Evolutionary conservation across 2,888 invertebrate species (phyloP), one percentile per base, ranked within the genome.

Genomic region (Blastobasis adustella): DNA sequence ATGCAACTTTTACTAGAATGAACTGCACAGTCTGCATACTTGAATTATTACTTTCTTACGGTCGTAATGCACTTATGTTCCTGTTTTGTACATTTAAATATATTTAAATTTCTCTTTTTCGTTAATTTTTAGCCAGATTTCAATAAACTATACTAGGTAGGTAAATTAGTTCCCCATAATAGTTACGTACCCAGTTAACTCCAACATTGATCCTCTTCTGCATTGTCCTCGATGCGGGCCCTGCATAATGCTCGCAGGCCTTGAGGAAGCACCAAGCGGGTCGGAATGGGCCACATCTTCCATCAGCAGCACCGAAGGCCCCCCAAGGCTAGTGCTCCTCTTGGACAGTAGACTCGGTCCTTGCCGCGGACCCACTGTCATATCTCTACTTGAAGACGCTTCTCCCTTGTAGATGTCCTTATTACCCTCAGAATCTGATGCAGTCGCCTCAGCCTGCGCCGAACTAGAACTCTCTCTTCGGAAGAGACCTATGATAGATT

Each of bases 401-500:
- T 79, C 81, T 59, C 77, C 85, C 59, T 76, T 77, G 62, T 81
- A 79, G 58, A 79, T 76, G 36, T 89, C 87, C 60, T 88, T 71
- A 39, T 66, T 65, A 59, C 81, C 86, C 61, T 92, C 92, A 9
- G 91, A 90, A 59, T 92, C 92, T 49, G 91, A 91, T 23, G 89
- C 77, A 49, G 87, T 87, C 50, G 89, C 80, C 46, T 89, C 90
- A 37, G 76, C 91, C 64, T 92, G 92, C 50, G 92, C 91, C 0
- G 95, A 95, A 66, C 93, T 91, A 62, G 92, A 90, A 79, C 95
- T 95, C 77, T 96, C 96, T 71, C 95, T 92, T 71, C 95, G 91
- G 87, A 96, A 96, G 59, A 96, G 91, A 84, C 96, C 96, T 90
- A 96, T 95, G 83, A 96, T 95, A 82, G 96, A 95, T 85, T 94